A percentile compares a stretch with the other conserved stretches of the same genome.
Evolutionary conservation across 1,140 invertebrate species (phyloP).

Genomic region (Leptestheria dahalacensis): DNA sequence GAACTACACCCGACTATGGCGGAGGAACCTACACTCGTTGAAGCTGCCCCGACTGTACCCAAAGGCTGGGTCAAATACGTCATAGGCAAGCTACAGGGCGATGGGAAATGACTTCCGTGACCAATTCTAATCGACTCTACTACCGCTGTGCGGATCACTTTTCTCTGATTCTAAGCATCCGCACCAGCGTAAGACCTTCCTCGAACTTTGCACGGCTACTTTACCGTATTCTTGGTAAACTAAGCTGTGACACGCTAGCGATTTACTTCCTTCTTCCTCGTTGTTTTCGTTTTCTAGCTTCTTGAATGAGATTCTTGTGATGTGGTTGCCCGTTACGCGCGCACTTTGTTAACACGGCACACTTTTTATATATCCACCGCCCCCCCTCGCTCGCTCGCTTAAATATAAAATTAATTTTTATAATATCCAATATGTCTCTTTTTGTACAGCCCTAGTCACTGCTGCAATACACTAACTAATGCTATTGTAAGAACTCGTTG

Average conservation of each 20-base stretch:
- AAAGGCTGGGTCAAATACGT: slow-evolving; percentile 37
- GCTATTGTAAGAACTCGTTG: no score
- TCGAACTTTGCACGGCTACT: neutral
- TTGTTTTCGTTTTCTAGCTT: no score
- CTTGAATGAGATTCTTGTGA: no score
- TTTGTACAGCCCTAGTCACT: neutral
- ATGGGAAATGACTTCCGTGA: slow-evolving; percentile 11
- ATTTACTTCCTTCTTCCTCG: no score
- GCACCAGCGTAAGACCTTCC: neutral
- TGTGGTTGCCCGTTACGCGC: no score
- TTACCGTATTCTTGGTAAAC: neutral
- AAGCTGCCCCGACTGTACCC: slow-evolving; percentile 17
- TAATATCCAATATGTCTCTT: neutral
- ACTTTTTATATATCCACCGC: neutral
- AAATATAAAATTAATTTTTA: no score
- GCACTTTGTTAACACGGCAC: neutral
- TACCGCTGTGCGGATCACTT: neutral
- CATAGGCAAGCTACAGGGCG: slow-evolving; percentile 33
- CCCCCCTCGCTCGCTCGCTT: no score
- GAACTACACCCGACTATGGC: slow-evolving; percentile 21
- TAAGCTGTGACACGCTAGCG: no score
- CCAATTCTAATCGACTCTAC: neutral
- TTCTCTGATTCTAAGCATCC: neutral
- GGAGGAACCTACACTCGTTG: slow-evolving; percentile 16
- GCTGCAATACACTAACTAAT: neutral